Percentiles rank a stretch among this genome's conserved stretches.
These are phyloP conservation scores for Lymantria dispar DNA, from an alignment of 2,888 invertebrate genomes.

Conservation along the genomic window DNA sequence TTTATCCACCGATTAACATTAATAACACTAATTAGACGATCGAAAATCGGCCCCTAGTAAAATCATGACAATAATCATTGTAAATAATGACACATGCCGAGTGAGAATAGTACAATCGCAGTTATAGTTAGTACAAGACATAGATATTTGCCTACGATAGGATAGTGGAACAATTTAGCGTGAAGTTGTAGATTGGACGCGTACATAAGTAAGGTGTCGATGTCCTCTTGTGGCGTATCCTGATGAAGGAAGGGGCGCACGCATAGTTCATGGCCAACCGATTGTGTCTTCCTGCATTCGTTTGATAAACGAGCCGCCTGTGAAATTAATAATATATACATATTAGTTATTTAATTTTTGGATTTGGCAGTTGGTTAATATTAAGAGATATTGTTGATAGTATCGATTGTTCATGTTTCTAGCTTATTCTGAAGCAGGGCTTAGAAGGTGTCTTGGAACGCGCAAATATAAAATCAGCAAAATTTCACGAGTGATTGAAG, in stretches of 20 bases:
- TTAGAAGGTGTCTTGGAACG: too few species aligned
- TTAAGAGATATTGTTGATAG: too few species aligned
- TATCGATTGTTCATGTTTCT: too few species aligned
- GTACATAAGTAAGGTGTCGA: constrained; percentile 89
- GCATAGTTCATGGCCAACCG: constrained; percentile 89
- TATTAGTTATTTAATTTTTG: neutral
- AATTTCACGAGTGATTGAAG: too few species aligned
- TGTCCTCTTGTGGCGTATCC: constrained; percentile 87
- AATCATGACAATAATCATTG: constrained; percentile 40
- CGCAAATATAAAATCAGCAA: too few species aligned
- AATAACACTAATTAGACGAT: too few species aligned
- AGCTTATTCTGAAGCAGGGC: too few species aligned
- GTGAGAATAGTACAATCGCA: constrained; percentile 83
- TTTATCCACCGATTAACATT: too few species aligned
- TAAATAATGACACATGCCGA: constrained; percentile 88
- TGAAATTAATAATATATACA: constrained; percentile 18
- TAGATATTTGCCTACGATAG: constrained; percentile 87
- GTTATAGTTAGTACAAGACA: constrained; percentile 84
- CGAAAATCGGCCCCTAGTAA: neutral
- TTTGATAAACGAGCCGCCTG: constrained; percentile 89
- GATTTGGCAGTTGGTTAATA: too few species aligned
- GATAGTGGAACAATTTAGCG: constrained; percentile 88
- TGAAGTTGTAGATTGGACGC: constrained; percentile 88
- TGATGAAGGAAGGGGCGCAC: constrained; percentile 91
- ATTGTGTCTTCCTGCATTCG: constrained; percentile 87